Evolutionary conservation across 2,113 vertebrate species (phyloP), one percentile per base, ranked within the genome.

Genomic region (Dasyurus viverrinus): DNA sequence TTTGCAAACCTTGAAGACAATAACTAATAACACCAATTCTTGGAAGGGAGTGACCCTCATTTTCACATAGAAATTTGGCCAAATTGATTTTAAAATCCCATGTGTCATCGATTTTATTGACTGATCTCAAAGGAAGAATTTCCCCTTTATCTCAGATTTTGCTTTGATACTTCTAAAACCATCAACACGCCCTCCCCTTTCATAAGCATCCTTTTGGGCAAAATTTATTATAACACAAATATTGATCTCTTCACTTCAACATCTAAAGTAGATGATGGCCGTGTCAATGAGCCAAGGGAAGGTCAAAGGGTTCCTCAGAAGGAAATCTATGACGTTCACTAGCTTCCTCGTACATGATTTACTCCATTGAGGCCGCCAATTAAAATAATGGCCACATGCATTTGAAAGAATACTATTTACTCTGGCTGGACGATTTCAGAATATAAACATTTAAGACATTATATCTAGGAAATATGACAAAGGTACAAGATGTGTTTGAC

Each of bases 351-450:
- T 91, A 47, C 95, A 53, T 47, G 97, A 94, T 98, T 95, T 97
- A 97, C 96, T 95, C 97, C 97, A 93, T 36, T 97, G 97, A 91
- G 94, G 98, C 98, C 97, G 98, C 98, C 98, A 98, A 97, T 98
- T 98, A 98, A 97, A 98, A 92, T 95, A 96, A 95, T 96, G 94
- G 96, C 93, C 95, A 91, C 91, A 89, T 52, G 94, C 53, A 9
- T 76, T 90, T 97, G 94, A 94, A 96, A 98, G 95, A 97, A 95
- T 92, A 92, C 76, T 89, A 47, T 94, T 92, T 93, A 94, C 95
- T 97, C 98, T 92, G 92, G 96, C 95, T 89, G 91, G 94, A 93
- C 97, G 93, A 93, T 48, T 97, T 97, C 54, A 95, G 57, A 97
- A 94, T 95, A 97, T 96, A 97, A 98, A 97, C 94, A 94, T 54